Evolutionary conservation across 64 coral and sea anemone genomes (phyloP), one percentile per base, ranked within the genome.

Genomic region (Dendrophyllia cribrosa): DNA sequence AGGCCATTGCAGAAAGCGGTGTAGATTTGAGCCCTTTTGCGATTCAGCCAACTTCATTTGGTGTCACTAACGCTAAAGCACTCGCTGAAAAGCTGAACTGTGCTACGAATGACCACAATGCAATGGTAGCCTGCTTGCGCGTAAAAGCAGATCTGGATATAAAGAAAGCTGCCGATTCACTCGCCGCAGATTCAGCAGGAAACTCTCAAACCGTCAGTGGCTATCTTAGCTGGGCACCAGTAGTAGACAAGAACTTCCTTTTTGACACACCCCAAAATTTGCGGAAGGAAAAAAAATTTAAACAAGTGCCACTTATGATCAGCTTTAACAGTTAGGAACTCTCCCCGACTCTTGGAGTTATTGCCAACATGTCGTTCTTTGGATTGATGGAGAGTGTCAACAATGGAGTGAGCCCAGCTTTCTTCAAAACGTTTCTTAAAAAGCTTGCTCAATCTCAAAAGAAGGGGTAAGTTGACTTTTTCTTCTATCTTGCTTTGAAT

Each of bases 321-420:
- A 85, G 89, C 9, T 86, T 95, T 17, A 91, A 83, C 0, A 95
- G 91, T 51, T 70, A 95, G 25, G 94, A 95, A 75, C 53, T 69
- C 9, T 83, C 56, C 4, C 5, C 11, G 0, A 10, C 1, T 46
- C 5, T 65, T 20, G 26, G 16, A 9, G 0, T 22, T 5, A 3
- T 23, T 0, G 8, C 58, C 2, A 63, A 34, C 69, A 55, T 6
- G 3, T 49, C 7, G 48, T 44, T 55, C 16, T 66, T 51, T 24
- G 80, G 78, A 8, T 20, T 61, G 55, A 34, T 53, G 20, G n/a
- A 60, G 56, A 50, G 17, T 75, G 56, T 82, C 8, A 47, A 82
- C 23, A 61, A 48, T 14, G 78, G 80, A 65, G 25, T 84, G 13
- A 84, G 59, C 26, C n/a, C 59, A 13, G 43, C 64, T 34, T 68